Percentiles rank a stretch among this genome's conserved stretches.
phyloP scores from a whole-genome alignment of 2,888 invertebrate genomes.

The Galerucella pusilla region DNA sequence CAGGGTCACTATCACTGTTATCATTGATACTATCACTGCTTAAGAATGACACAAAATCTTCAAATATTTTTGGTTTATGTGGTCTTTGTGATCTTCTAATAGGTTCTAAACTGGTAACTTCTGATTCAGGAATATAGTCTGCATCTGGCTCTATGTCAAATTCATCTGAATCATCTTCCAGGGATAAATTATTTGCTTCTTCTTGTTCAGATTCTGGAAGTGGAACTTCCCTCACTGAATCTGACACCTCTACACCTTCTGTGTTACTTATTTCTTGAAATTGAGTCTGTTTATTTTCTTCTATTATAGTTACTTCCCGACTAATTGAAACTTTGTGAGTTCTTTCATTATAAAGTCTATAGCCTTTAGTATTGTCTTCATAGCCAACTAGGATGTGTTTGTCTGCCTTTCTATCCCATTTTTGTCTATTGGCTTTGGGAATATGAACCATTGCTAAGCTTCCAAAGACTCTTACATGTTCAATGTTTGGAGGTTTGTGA shows the following conservation, averaged over 20 bases:
- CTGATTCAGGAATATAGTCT: not conserved
- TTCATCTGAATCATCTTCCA: constrained; percentile 16
- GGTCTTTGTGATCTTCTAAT: constrained; percentile 43
- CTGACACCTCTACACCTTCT: constrained; percentile 22
- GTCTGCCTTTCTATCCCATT: constrained; percentile 47
- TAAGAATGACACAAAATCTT: constrained; percentile 46
- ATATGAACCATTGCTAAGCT: constrained; percentile 45
- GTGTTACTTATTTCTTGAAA: not conserved
- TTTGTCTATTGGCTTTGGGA: constrained; percentile 45
- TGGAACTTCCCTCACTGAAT: constrained; percentile 32
- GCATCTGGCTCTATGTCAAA: constrained; percentile 21
- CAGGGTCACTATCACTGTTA: constrained; percentile 30
- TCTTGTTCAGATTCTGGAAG: too few species aligned
- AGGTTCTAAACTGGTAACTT: constrained; percentile 16
- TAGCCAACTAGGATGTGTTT: constrained; percentile 49
- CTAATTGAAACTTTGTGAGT: constrained; percentile 29
- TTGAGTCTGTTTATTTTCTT: constrained; percentile 13
- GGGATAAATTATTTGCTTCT: constrained; percentile 11
- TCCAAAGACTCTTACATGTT: constrained; percentile 47
- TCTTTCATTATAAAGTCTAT: constrained; percentile 43
- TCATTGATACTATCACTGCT: constrained; percentile 11
- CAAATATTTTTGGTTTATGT: constrained; percentile 39
- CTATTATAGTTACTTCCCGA: constrained; percentile 39
- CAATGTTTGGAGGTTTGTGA: constrained; percentile 42
- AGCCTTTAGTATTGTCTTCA: constrained; percentile 48